These are phyloP conservation scores for Excalfactoria chinensis DNA, from an alignment of 2,113 vertebrate genomes.

Conservation along the genomic window DNA sequence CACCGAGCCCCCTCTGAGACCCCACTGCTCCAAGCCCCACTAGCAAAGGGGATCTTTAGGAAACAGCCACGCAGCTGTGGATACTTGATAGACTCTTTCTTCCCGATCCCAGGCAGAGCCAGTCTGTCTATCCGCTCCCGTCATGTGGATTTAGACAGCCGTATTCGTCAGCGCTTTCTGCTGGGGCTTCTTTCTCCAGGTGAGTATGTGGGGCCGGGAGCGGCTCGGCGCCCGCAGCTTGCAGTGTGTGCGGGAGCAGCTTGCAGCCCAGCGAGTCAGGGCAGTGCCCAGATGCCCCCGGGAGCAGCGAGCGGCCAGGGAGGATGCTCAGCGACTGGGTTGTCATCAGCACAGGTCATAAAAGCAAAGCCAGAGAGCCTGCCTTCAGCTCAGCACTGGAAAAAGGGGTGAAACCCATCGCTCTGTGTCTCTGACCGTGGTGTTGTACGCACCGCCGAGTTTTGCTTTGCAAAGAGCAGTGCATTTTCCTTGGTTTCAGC, in stretches of 20 bases:
- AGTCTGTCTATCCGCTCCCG: slow-evolving; percentile 96
- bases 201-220: slow-evolving; percentile 82
- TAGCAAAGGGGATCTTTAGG: slow-evolving; percentile 40
- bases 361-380: background rate
- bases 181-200: slow-evolving; percentile 96
- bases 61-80: slow-evolving; percentile 42
- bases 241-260: slow-evolving; percentile 72
- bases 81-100: slow-evolving; percentile 82
- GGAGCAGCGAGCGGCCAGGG: background rate
- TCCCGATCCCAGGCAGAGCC: slow-evolving; percentile 92
- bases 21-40: background rate
- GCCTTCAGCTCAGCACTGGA: background rate
- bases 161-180: slow-evolving; percentile 88
- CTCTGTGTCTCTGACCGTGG: background rate
- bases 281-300: background rate
- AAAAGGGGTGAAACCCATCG: background rate
- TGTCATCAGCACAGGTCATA: background rate
- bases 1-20: background rate
- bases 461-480: background rate
- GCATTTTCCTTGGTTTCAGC: background rate
- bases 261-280: slow-evolving; percentile 45
- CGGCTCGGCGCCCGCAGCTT: slow-evolving; percentile 75
- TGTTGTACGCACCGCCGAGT: background rate
- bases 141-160: slow-evolving; percentile 98
- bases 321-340: background rate